Evolutionary conservation across 2,797 vertebrate genomes (phyloP), one percentile per base, ranked within the genome.

Genomic region (Carapus acus): DNA sequence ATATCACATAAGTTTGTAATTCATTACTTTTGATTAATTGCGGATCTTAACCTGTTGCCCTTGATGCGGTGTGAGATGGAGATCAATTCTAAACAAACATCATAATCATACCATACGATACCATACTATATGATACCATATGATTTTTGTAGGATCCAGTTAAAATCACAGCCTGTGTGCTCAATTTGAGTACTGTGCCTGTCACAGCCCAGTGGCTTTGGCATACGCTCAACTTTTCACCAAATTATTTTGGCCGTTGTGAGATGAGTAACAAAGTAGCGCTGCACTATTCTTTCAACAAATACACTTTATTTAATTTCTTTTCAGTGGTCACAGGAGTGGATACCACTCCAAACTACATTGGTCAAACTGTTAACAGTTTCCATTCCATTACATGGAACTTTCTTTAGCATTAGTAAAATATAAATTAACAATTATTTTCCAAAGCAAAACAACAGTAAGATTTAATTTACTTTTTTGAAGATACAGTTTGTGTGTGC

Each of bases 391-490:
- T 49, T 17, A 55, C 15, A 23, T 24, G 2, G 17, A 41, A 20
- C 20, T 36, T 3, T 11, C 14, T 7, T 33, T 11, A 7, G 14
- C 14, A 33, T 33, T 38, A 29, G 12, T 44, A 36, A 50, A 33
- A 54, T 51, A 73, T 76, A 77, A 74, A 77, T 65, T 66, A 73
- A 65, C 29, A 68, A 27, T 43, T 54, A 41, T n/a, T 54, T 2
- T 67, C 6, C 24, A 45, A 14, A 37, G 2, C 40, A 52, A 22
- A 64, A 64, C 42, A 15, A 51, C 19, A 7, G 2, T 57, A 5
- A 33, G 6, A 38, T 36, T 37, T 48, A 2, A 66, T 43, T 52
- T 67, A 49, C 11, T 31, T 36, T 18, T 49, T 54, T 20, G 34
- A 24, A 37, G 8, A n/a, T n/a, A n/a, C n/a, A n/a, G n/a, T n/a